Evolutionary conservation across 2,888 invertebrate species (phyloP), one percentile per base, ranked within the genome.

Genomic region (Muschampia plurimacula): DNA sequence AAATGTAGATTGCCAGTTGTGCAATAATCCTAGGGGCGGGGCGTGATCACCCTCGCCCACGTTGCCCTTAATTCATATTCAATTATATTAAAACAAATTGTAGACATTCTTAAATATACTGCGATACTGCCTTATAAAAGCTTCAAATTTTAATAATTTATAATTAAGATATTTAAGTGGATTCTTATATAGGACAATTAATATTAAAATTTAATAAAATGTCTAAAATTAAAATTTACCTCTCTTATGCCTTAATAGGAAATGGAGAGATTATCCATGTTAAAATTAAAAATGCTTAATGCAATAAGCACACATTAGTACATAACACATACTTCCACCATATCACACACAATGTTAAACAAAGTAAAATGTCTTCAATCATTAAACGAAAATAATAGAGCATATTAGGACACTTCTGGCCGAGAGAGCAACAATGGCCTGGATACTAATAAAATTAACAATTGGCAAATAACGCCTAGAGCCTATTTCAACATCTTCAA

Each of bases 51-150:
- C 82, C 80, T 78, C 59, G 66, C 39, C 66, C 81, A 2, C 77
- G 81, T 89, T 91, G 86, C 88, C 83, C 92, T 91, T 91, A 92
- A 85, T 90, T 90, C 91, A 91, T 91, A 90, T 83, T 83, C 81
- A 82, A 84, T 86, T 84, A 84, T 69, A 67, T 75, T 86, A 81
- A 86, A 84, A 86, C 84, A 85, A 86, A 85, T 82, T 83, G 86
- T 83, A 88, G 84, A 86, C 82, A 81, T 80, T 79, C 89, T 89
- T 89, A 89, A 86, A 89, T 86, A 91, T 88, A 89, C 79, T 84
- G 72, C 72, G 87, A 90, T 89, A 83, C 80, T 83, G 89, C 80
- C 83, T 84, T 88, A 86, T 79, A 88, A 87, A 89, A 88, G 85
- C 87, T 87, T 85, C 80, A 78, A 91, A 89, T 90, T 90, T 90